Percentiles rank a stretch among this genome's conserved stretches.
Conservation (phyloP, 2,888 invertebrate genomes). For the Drosophila dives region DNA sequence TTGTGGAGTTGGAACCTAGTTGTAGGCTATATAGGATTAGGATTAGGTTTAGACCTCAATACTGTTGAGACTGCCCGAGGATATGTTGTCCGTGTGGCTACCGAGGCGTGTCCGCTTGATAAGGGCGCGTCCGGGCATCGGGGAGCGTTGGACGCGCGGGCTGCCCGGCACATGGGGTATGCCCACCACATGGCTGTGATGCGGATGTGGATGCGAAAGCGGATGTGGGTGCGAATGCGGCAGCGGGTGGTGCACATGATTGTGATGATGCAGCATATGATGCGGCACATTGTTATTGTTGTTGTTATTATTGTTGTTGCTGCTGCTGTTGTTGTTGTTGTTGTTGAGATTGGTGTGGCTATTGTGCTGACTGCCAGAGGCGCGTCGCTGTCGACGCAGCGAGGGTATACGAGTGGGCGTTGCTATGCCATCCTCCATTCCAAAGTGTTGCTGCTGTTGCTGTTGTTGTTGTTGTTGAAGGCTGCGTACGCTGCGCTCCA, state of each 20-base stretch:
- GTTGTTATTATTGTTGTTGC: conserved; percentile 41
- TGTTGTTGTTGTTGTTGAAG: conserved; percentile 67
- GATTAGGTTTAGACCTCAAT: conserved; percentile 83
- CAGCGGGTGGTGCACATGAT: conserved; percentile 59
- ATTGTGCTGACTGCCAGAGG: conserved; percentile 77
- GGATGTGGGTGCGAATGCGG: conserved; percentile 44
- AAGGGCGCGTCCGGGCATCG: conserved; percentile 83
- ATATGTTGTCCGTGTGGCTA: conserved; percentile 85
- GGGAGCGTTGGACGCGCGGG: conserved; percentile 84
- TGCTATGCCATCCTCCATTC: conserved; percentile 76
- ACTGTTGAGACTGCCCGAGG: conserved; percentile 85
- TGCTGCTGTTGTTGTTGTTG: conserved; percentile 36
- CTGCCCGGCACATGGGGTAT: conserved; percentile 83
- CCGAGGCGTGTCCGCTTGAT: conserved; percentile 84
- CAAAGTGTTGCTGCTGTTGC: conserved; percentile 47
- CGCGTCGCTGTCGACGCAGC: conserved; percentile 81
- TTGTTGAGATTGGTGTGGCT: conserved; percentile 70
- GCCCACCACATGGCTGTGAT: conserved; percentile 72
- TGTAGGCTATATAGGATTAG: background rate
- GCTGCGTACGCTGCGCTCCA: conserved; percentile 83
- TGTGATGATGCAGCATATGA: conserved; percentile 55
- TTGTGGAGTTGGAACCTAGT: background rate
- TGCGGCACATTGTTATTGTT: conserved; percentile 60
- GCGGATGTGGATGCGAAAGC: conserved; percentile 20
- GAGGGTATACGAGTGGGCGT: conserved; percentile 82